Percentiles rank a stretch among this genome's conserved stretches.
Conservation (phyloP, 2,113 vertebrate genomes). For the Pseudonaja textilis region DNA sequence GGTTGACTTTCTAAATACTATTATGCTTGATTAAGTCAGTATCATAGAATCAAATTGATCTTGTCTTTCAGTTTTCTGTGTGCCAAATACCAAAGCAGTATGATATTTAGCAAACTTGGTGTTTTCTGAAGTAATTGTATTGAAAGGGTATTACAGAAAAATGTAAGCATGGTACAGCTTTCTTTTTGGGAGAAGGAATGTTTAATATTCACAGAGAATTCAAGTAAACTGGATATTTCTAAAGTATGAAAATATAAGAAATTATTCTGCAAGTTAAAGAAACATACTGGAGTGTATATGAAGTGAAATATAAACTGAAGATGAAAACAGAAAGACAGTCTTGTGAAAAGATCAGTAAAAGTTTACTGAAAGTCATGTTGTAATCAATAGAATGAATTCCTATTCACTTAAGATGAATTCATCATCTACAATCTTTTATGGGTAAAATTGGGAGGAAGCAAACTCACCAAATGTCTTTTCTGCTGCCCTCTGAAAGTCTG, state of each 20-base stretch:
- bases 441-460: background rate
- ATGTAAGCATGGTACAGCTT: background rate
- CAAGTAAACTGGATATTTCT: background rate
- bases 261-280: background rate
- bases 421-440: background rate
- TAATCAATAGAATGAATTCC: background rate
- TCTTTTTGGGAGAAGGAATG: background rate
- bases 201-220: background rate
- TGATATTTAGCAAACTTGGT: background rate
- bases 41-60: background rate
- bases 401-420: background rate
- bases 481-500: background rate
- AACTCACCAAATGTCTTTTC: background rate
- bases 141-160: background rate
- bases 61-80: background rate
- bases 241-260: background rate
- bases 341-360: background rate
- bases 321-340: background rate
- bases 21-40: background rate
- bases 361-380: background rate
- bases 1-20: background rate
- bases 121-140: background rate
- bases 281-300: background rate
- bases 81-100: background rate
- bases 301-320: background rate